Base-by-base conservation (phyloP, 2,113 vertebrate genomes). In the Lucifuga dentata region DNA sequence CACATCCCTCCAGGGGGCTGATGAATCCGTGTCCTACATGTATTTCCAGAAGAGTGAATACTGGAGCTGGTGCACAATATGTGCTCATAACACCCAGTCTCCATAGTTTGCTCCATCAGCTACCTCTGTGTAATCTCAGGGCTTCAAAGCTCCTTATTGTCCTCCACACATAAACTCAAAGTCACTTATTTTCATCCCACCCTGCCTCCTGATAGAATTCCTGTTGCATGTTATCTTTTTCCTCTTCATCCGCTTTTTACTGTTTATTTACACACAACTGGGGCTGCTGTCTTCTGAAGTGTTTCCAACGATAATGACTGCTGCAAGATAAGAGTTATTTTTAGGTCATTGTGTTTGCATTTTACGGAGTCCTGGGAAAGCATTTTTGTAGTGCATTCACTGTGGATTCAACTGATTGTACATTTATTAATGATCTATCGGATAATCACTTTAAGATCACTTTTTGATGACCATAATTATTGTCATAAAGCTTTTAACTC, bases 261-360 rank as follows among this genome's bases (percentile, higher is more conserved):
- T 88, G 68, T 85, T 89, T 85, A 88, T 88, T 88, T 88, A 85
- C 81, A 81, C 86, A 81, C 81, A 85, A 87, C 60, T 74, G 62
- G 76, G 71, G 81, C 84, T 84, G 85, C 80, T 82, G 73, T 88
- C 90, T 88, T 90, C 83, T 87, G 82, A 90, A 88, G 81, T 84
- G 84, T 79, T 89, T 83, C 87, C 85, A 86, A 83, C 81, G 58
- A 86, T 86, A 90, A 91, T 84, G 86, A 88, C 87, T 83, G 89
- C 84, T 83, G 80, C 82, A 73, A 88, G 91, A 89, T 89, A 82
- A 88, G 72, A 75, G 81, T 83, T 88, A 91, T 92, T 91, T 93
- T 92, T 89, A 86, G 84, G 87, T 81, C 63, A 59, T 57, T 78
- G 80, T 85, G 81, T 88, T 86, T 87, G 86, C 68, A 82, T 83